Percentiles rank a stretch among this genome's conserved stretches.
Evolutionary conservation across 2,888 invertebrate species (phyloP).

Genomic region (Parnassius smintheus): DNA sequence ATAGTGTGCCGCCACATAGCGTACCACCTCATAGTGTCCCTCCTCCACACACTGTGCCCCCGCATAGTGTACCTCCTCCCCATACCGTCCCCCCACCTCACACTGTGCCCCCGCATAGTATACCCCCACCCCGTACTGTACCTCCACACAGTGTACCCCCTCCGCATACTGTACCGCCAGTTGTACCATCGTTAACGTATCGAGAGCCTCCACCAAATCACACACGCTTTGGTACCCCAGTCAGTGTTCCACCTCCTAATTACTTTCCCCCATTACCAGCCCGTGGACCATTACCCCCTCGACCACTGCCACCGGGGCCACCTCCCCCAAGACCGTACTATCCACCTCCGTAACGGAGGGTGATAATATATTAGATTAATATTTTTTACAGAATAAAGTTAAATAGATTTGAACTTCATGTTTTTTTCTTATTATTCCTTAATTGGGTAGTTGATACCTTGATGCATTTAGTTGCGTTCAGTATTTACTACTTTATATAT

Average conservation of each 20-base stretch:
- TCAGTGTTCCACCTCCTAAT: constrained; percentile 66
- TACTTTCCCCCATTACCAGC: constrained; percentile 57
- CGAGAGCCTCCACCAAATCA: constrained; percentile 68
- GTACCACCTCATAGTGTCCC: constrained; percentile 42
- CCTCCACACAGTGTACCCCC: constrained; percentile 40
- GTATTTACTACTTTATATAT: too few relatives aligned
- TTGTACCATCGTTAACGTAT: constrained; percentile 53
- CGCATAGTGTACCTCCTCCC: constrained; percentile 30
- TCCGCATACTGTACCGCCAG: constrained; percentile 38
- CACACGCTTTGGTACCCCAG: constrained; percentile 54
- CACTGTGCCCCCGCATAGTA: constrained; percentile 42
- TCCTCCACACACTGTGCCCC: constrained; percentile 32
- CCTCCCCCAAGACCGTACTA: constrained; percentile 56
- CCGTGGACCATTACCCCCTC: constrained; percentile 47
- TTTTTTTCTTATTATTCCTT: constrained; percentile 11
- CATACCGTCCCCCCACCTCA: constrained; percentile 39
- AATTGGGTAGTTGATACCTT: too few relatives aligned
- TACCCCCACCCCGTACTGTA: constrained; percentile 40
- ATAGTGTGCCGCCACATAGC: constrained; percentile 34
- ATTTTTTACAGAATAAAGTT: constrained; percentile 37
- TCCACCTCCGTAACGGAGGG: constrained; percentile 62
- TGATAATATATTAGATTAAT: constrained; percentile 30
- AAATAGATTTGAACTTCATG: constrained; percentile 33
- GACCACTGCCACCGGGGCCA: constrained; percentile 41
- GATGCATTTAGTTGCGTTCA: too few relatives aligned